Evolutionary conservation across 2,888 invertebrate genomes (phyloP).

Genomic region (Drosophila colorata): DNA sequence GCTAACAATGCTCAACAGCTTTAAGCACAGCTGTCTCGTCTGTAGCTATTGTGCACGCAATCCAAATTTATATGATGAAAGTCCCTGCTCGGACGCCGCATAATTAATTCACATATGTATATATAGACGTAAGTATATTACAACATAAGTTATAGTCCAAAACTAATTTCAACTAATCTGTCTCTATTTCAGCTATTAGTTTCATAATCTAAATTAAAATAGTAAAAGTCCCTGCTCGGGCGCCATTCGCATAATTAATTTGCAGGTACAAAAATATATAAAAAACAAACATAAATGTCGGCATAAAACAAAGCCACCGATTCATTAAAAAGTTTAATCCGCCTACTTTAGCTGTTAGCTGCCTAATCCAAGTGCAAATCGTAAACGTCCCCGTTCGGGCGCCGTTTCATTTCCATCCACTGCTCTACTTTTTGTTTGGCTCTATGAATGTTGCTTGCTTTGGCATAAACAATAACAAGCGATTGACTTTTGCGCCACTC

Average conservation of each 20-base stretch:
- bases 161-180: not conserved
- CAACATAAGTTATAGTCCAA: not conserved
- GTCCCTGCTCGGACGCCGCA: not conserved
- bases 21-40: no score
- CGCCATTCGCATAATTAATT: not conserved
- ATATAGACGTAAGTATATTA: no score
- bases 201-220: not conserved
- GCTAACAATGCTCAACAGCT: no score
- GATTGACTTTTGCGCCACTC: conserved; percentile 44
- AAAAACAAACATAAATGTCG: not conserved
- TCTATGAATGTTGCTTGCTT: conserved; percentile 15
- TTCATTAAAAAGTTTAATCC: conserved; percentile 2
- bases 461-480: conserved; percentile 18
- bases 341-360: not conserved
- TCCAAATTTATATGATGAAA: not conserved
- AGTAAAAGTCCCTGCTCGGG: not conserved
- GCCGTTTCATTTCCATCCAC: not conserved
- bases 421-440: conserved; percentile 1
- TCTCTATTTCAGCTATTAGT: not conserved
- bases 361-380: not conserved
- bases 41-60: no score
- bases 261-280: not conserved
- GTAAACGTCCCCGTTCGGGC: not conserved
- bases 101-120: no score
- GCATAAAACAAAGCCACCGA: not conserved